phyloP scores from a whole-genome alignment of 92 coral and sea anemone species.

The Micromussa lordhowensis region DNA sequence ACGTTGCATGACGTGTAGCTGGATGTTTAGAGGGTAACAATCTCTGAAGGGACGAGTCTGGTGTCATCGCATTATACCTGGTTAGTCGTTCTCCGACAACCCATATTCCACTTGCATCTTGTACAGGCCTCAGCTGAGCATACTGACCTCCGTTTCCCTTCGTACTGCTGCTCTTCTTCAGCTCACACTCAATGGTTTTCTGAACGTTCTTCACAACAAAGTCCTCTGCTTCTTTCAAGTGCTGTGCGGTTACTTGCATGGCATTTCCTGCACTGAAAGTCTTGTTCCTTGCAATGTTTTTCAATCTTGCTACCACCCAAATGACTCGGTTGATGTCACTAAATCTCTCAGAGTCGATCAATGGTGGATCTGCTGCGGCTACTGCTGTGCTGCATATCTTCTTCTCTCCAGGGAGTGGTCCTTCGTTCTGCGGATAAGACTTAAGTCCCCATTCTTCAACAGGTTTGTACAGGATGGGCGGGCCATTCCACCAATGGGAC shows the following conservation, averaged over 20 bases:
- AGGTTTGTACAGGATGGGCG: conserved; percentile 44
- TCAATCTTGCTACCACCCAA: conserved; percentile 71
- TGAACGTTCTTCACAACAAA: conserved; percentile 67
- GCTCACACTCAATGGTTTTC: conserved; percentile 20
- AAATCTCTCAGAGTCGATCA: too few species aligned
- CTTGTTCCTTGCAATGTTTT: conserved; percentile 37
- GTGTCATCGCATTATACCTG: conserved; percentile 69
- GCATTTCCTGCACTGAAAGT: conserved; percentile 60
- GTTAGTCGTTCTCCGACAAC: conserved; percentile 50
- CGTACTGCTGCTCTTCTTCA: conserved; percentile 25
- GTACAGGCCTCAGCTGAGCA: conserved; percentile 62
- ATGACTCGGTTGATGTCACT: too few species aligned
- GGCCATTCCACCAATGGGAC: conserved; percentile 69
- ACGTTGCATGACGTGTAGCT: conserved; percentile 69
- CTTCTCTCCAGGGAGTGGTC: conserved; percentile 72
- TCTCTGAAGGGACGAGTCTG: too few species aligned
- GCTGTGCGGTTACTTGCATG: conserved; percentile 42
- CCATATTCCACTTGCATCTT: conserved; percentile 65
- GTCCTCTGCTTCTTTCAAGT: conserved; percentile 66
- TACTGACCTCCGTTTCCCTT: conserved; percentile 68
- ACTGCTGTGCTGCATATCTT: conserved; percentile 37
- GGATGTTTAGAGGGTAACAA: conserved; percentile 67
- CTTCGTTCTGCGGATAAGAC: conserved; percentile 67
- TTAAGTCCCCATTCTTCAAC: conserved; percentile 71
- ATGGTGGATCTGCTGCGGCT: conserved; percentile 35